Conservation (phyloP, 2,113 vertebrate species). For the Hystrix brachyura region DNA sequence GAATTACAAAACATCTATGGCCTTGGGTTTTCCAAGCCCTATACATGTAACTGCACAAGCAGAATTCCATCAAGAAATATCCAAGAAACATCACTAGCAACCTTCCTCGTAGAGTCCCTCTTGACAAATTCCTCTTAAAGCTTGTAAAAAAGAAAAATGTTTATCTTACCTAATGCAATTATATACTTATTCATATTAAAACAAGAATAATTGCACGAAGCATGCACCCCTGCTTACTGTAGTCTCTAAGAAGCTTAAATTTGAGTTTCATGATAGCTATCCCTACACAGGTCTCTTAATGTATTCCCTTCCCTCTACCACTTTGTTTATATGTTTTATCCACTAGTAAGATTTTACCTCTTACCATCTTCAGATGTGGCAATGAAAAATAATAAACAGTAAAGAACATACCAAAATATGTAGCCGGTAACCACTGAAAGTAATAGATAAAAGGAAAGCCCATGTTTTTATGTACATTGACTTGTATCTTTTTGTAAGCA, state of each 20-base stretch:
- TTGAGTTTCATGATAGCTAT: neutral
- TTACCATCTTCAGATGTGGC: constrained; percentile 39
- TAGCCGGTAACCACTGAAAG: neutral
- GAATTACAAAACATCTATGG: neutral
- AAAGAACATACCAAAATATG: constrained; percentile 32
- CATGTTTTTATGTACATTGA: neutral
- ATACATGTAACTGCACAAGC: neutral
- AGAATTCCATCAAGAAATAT: neutral
- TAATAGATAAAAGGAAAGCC: neutral
- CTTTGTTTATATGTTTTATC: neutral
- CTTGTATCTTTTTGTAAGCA: constrained; percentile 2
- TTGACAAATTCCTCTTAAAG: neutral
- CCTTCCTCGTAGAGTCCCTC: neutral
- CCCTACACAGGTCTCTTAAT: neutral
- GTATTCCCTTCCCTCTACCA: neutral
- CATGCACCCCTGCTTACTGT: neutral
- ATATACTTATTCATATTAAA: neutral
- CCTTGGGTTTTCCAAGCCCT: neutral
- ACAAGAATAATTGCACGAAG: neutral
- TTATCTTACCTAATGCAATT: constrained; percentile 19
- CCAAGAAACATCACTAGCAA: neutral
- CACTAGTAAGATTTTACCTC: neutral
- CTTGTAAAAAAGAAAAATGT: neutral
- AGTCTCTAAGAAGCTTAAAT: neutral
- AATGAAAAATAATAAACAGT: constrained; percentile 65